Percentiles rank a stretch among this genome's conserved stretches.
These are phyloP conservation scores for Leucophora obtusa DNA, from an alignment of 2,888 invertebrate genomes.

Conservation along the genomic window DNA sequence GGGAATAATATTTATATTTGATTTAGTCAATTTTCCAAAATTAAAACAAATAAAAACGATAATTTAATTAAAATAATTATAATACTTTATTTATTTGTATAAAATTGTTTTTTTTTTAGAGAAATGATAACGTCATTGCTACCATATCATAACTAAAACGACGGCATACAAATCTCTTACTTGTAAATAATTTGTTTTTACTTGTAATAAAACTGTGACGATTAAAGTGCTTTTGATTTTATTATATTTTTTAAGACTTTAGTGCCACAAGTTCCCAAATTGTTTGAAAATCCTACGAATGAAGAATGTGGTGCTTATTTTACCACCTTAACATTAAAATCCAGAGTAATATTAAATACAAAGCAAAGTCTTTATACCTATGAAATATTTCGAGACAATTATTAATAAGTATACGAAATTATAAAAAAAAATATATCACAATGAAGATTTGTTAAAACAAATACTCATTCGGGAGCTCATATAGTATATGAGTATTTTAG, in stretches of 20 bases:
- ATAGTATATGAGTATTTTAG: slow-evolving; percentile 32
- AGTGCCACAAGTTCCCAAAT: not conserved
- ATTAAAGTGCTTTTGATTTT: not conserved
- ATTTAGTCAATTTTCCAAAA: too few species aligned
- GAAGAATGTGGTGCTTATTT: not conserved
- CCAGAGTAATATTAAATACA: not conserved
- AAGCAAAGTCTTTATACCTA: slow-evolving; percentile 29
- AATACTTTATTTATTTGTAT: slow-evolving; percentile 51
- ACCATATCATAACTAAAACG: slow-evolving; percentile 38
- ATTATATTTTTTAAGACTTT: not conserved
- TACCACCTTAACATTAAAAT: not conserved
- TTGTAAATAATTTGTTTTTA: slow-evolving; percentile 11
- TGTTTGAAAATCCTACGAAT: not conserved
- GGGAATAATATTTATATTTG: too few species aligned
- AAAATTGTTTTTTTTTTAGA: slow-evolving; percentile 19
- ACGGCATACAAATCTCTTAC: slow-evolving; percentile 42
- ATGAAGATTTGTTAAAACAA: slow-evolving; percentile 48
- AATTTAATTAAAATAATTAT: slow-evolving; percentile 45
- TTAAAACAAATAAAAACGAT: not conserved
- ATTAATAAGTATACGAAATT: slow-evolving; percentile 45
- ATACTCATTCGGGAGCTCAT: slow-evolving; percentile 37
- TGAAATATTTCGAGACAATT: slow-evolving; percentile 34
- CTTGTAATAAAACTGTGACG: slow-evolving; percentile 11
- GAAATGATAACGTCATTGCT: slow-evolving; percentile 41
- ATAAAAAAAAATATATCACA: slow-evolving; percentile 58